Base-by-base conservation (phyloP, 2,113 vertebrate species). In the Gobiocypris rarus region DNA sequence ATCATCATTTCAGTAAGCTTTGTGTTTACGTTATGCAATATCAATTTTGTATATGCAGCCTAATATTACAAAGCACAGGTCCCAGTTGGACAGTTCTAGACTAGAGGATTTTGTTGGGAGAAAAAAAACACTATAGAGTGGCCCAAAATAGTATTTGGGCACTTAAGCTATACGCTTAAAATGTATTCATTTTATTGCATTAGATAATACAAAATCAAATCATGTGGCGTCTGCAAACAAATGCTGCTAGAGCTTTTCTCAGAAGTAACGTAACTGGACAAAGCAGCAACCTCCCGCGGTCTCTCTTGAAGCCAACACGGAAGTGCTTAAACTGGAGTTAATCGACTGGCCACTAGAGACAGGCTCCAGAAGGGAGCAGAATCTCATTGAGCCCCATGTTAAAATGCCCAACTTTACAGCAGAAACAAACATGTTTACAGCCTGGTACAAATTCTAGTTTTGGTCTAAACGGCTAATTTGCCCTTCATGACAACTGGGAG, bases 201-300 rank as follows among this genome's bases (percentile, higher is more conserved):
- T 54, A 54, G 73, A 75, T 75, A 19, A 75, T 54, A 75, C 14
- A 28, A 28, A 11, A 75, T 75, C 45, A 19, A 75, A 54, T 75
- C 17, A 75, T 34, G 48, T 31, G 48, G 73, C 17, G 14, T 75
- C 4, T 45, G 22, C n/a, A n/a, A 13, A 73, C 69, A 73, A 73
- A 73, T 45, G 22, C 41, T 26, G 69, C n/a, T 13, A 48, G 69
- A 45, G 69, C 3, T 75, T 54, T 75, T 75, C 26, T 45, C 22
- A 48, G 69, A 73, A 71, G n/a, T 45, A 45, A 43, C 5, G 1
- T n/a, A 43, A 10, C 67, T 43, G 43, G 38, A 22, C 38, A n/a
- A n/a, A n/a, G n/a, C n/a, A n/a, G n/a, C n/a, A n/a, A n/a, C n/a
- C n/a, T n/a, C n/a, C n/a, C n/a, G n/a, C n/a, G n/a, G n/a, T n/a